Conservation (phyloP, 2,888 invertebrate species). For the Torymus tubicola region DNA sequence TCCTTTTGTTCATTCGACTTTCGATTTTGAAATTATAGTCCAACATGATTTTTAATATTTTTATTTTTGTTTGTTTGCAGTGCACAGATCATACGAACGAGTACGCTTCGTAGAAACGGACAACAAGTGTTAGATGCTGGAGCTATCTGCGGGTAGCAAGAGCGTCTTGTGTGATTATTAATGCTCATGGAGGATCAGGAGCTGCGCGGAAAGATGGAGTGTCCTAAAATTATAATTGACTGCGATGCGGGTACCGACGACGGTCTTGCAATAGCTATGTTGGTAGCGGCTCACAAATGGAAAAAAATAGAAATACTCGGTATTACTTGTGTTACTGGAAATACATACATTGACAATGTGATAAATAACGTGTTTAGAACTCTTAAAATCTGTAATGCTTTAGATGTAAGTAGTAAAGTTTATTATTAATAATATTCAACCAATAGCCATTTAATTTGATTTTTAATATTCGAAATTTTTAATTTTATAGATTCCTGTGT, state of each 20-base stretch:
- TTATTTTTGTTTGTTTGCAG: no score
- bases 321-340: slow-evolving; percentile 87
- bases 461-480: slow-evolving; percentile 1
- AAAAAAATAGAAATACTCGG: slow-evolving; percentile 80
- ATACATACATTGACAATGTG: slow-evolving; percentile 84
- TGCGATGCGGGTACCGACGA: slow-evolving; percentile 83
- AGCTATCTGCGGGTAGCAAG: no score
- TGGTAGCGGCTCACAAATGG: slow-evolving; percentile 78
- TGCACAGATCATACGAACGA: no score
- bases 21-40: no score
- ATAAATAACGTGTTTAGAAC: slow-evolving; percentile 84
- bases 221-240: slow-evolving; percentile 78
- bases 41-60: no score
- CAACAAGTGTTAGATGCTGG: no score
- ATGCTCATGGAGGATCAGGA: no score
- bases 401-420: slow-evolving; percentile 79
- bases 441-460: slow-evolving; percentile 15
- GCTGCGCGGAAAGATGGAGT: slow-evolving; percentile 56
- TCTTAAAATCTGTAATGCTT: slow-evolving; percentile 79
- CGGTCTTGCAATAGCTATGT: slow-evolving; percentile 80
- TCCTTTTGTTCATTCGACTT: no score
- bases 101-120: no score
- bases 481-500: slow-evolving; percentile 82
- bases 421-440: slow-evolving; percentile 21
- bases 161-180: no score